Conservation (phyloP, 2,888 invertebrate genomes). For the Unio pictorum region DNA sequence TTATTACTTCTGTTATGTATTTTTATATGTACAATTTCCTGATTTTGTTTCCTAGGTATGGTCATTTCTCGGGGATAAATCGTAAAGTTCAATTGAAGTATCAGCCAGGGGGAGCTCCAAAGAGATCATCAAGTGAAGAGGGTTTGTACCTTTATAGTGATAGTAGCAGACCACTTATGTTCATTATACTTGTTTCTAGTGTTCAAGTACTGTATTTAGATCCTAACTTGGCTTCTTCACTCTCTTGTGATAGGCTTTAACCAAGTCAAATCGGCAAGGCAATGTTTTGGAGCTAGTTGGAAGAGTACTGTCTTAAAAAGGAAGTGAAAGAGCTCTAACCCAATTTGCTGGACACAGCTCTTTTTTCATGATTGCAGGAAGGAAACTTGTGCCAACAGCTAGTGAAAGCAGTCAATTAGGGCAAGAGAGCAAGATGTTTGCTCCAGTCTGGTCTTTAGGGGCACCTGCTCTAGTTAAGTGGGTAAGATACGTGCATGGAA, state of each 20-base stretch:
- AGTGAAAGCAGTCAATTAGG: too few relatives aligned
- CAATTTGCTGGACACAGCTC: too few relatives aligned
- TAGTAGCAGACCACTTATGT: background rate
- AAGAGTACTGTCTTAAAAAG: too few relatives aligned
- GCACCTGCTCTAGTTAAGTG: slow-evolving; percentile 1
- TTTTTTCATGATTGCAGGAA: too few relatives aligned
- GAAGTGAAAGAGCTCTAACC: too few relatives aligned
- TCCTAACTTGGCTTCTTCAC: too few relatives aligned
- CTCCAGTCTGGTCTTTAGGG: slow-evolving; percentile 7
- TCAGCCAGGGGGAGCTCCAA: slow-evolving; percentile 85
- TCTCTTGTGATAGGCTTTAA: too few relatives aligned
- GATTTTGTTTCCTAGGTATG: slow-evolving; percentile 62
- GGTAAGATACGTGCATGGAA: background rate
- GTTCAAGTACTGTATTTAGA: too few relatives aligned
- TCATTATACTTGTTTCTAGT: background rate
- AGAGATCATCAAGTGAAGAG: slow-evolving; percentile 66
- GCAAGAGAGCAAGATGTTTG: background rate
- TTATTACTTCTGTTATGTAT: background rate
- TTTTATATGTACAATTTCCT: background rate
- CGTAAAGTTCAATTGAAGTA: slow-evolving; percentile 99
- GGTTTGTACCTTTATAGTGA: slow-evolving; percentile 41
- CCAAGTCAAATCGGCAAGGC: too few relatives aligned
- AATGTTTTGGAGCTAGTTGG: too few relatives aligned
- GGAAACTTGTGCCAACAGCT: too few relatives aligned
- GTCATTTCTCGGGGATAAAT: slow-evolving; percentile 99